Evolutionary conservation across 2,797 vertebrate genomes (phyloP).

Genomic region (Emydoidea blandingii): DNA sequence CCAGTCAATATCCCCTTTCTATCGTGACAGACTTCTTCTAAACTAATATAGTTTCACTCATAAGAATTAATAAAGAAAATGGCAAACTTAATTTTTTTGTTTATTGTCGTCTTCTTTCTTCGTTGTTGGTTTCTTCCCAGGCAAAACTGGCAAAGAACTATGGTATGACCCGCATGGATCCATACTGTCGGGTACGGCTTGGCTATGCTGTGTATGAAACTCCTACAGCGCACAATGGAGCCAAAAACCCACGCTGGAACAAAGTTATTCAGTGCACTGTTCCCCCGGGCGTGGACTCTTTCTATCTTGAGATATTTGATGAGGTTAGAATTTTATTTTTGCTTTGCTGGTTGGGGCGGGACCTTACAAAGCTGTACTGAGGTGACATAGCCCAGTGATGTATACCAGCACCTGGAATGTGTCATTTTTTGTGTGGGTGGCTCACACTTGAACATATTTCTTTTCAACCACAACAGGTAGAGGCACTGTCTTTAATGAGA

Average conservation of each 20-base stretch:
- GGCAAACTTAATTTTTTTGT: background rate
- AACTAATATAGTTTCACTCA: background rate
- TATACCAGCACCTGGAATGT: background rate
- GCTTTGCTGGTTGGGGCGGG: background rate
- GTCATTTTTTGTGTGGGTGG: background rate
- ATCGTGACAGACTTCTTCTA: background rate
- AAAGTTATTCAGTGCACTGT: conserved; percentile 97
- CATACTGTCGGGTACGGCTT: conserved; percentile 93
- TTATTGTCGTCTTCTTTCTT: background rate
- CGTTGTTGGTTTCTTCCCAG: conserved; percentile 76
- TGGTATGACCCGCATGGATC: conserved; percentile 98
- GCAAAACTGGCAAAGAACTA: conserved; percentile 98
- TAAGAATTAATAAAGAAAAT: background rate
- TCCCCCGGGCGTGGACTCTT: conserved; percentile 95
- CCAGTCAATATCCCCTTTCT: background rate
- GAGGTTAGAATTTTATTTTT: conserved; percentile 85
- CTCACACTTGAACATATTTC: background rate
- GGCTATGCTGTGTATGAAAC: conserved; percentile 98
- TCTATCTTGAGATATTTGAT: conserved; percentile 98
- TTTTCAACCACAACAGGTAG: background rate
- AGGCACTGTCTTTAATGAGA: background rate
- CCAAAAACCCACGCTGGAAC: conserved; percentile 98
- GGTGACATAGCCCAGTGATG: background rate
- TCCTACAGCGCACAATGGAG: conserved; percentile 96
- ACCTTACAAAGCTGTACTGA: background rate